Conservation (phyloP, 1,140 invertebrate species). For the Cydia fagiglandana region DNA sequence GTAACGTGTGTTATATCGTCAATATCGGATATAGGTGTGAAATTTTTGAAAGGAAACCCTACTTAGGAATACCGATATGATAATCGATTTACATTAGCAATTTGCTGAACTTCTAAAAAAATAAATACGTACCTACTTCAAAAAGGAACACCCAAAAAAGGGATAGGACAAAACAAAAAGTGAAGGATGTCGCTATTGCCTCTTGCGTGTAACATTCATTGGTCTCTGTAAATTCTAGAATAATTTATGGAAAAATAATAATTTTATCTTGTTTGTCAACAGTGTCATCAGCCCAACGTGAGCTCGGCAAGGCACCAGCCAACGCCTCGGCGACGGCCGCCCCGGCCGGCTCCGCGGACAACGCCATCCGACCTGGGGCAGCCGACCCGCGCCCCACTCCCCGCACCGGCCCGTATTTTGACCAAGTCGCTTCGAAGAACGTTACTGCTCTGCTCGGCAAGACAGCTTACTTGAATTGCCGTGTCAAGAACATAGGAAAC, state of each 20-base stretch:
- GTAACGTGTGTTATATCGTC: constrained; percentile 28
- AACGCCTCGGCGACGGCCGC: constrained; percentile 65
- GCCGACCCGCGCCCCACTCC: constrained; percentile 58
- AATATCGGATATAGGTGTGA: neutral
- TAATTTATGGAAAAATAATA: neutral
- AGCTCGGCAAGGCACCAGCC: constrained; percentile 61
- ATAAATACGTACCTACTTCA: too few relatives aligned
- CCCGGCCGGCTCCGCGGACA: constrained; percentile 57
- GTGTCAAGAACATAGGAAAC: constrained; percentile 91
- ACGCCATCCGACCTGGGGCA: constrained; percentile 57
- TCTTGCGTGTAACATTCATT: too few relatives aligned
- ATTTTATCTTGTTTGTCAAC: constrained; percentile 39
- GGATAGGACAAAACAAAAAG: too few relatives aligned
- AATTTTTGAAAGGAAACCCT: neutral
- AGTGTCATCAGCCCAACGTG: constrained; percentile 71
- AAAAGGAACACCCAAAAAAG: too few relatives aligned
- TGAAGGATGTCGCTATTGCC: too few relatives aligned
- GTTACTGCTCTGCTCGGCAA: constrained; percentile 91
- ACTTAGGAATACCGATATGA: too few relatives aligned
- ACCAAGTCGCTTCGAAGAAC: constrained; percentile 85
- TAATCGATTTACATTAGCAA: too few relatives aligned
- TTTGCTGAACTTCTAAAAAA: too few relatives aligned
- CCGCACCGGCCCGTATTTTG: constrained; percentile 83
- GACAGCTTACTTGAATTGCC: constrained; percentile 91
- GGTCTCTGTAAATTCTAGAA: too few relatives aligned